Evolutionary conservation across 2,113 vertebrate genomes (phyloP), one percentile per base, ranked within the genome.

Genomic region (Chaetodon auriga): DNA sequence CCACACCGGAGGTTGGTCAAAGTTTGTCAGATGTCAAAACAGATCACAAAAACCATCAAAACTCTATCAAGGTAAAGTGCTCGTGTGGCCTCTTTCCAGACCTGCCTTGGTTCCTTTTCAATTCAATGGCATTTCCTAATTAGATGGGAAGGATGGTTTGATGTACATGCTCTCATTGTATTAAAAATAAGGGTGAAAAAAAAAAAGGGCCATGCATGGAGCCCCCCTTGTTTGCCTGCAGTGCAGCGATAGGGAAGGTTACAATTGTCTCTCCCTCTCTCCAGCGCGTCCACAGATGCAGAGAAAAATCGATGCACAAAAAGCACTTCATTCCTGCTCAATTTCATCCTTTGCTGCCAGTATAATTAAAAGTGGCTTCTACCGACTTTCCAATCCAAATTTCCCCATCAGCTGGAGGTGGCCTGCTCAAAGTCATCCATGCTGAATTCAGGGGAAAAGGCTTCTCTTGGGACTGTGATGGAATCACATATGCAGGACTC

Each of bases 291-390:
- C 55, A 63, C 65, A 73, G 69, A 87, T 82, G 77, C 73, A 66
- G 61, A 80, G 62, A 55, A 84, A 91, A 91, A 94, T 95, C 92
- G 6, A 95, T 95, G 81, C 75, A 80, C 75, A 85, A 91, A 94
- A 93, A 92, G 90, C 90, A 91, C 83, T 92, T 92, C 68, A 93
- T 92, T 92, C 90, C 87, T 83, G 92, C 92, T 93, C 90, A 83
- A 86, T 94, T 96, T 94, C 85, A 91, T 91, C 91, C 90, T 90
- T 89, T 92, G 85, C 86, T 85, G 74, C 72, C 46, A 65, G 66
- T 78, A 84, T 95, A 95, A 95, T 96, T 95, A 94, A 93, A 94
- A 89, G 86, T 82, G 84, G 81, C 83, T 85, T 79, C 76, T 30
- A 84, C 63, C 0, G 81, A 87, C 86, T 83, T 84, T 88, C 78